A percentile compares a stretch with the other conserved stretches of the same genome.
phyloP scores from a whole-genome alignment of 2,888 invertebrate genomes.

The Hirtodrosophila duncani region DNA sequence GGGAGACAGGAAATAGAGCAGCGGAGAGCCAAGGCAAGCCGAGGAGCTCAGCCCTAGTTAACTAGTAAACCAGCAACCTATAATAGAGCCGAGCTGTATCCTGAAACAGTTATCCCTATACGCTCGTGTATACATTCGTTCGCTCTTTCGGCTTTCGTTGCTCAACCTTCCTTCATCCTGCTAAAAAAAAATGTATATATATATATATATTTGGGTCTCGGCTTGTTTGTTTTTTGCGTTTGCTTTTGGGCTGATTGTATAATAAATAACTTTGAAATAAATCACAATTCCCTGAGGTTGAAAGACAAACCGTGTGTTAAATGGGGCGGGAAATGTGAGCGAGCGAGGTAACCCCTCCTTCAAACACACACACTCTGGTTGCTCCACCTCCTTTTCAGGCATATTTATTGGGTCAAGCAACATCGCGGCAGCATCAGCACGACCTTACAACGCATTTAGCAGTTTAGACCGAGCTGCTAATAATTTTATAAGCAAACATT shows the following conservation, averaged over 20 bases:
- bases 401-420: conserved; percentile 36
- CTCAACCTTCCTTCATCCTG: neutral
- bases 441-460: conserved; percentile 70
- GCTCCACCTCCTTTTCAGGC: no score
- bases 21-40: no score
- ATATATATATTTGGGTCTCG: no score
- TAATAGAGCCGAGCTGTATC: conserved; percentile 52
- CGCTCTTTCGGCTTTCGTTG: conserved; percentile 1
- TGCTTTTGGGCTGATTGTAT: conserved; percentile 36
- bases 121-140: no score
- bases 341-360: conserved; percentile 15
- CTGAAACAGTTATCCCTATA: conserved; percentile 40
- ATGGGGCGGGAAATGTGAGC: conserved; percentile 64
- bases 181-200: no score
- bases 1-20: conserved; percentile 49
- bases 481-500: conserved; percentile 69
- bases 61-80: conserved; percentile 68
- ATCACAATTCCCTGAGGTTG: conserved; percentile 45
- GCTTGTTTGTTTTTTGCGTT: conserved; percentile 28
- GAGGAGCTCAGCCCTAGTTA: no score
- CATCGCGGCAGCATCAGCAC: conserved; percentile 7
- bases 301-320: conserved; percentile 42
- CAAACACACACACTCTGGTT: neutral
- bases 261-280: conserved; percentile 55
- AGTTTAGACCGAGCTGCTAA: conserved; percentile 50